Evolutionary conservation across 2,797 vertebrate species (phyloP).

Genomic region (Steatocranus sp.): DNA sequence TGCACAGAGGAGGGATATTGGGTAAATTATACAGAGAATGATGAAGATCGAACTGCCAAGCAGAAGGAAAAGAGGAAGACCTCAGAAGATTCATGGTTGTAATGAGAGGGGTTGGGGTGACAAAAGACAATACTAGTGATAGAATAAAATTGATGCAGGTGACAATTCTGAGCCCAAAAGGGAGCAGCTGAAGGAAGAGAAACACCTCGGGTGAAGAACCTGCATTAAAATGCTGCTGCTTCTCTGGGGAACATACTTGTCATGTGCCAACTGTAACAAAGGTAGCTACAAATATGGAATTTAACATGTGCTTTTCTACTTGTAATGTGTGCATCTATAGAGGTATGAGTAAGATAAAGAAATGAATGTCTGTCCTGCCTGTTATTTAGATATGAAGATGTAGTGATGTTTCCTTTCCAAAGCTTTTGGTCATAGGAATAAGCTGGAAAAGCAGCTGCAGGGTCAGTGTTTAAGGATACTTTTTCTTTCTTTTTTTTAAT

Average conservation of each 20-base stretch:
- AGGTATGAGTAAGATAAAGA: background rate
- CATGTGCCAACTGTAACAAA: background rate
- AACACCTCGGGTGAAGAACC: background rate
- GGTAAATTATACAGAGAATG: background rate
- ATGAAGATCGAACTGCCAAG: background rate
- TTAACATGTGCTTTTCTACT: background rate
- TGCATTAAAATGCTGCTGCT: background rate
- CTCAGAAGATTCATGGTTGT: background rate
- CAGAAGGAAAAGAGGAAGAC: background rate
- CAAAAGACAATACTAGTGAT: background rate
- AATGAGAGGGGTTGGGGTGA: background rate
- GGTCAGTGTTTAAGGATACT: background rate
- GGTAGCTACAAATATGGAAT: background rate
- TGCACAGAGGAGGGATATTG: background rate
- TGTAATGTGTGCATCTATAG: background rate
- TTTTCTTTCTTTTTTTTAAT: fast-evolving
- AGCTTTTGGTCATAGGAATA: background rate
- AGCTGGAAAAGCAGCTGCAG: background rate
- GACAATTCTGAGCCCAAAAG: background rate
- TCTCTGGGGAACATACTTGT: background rate
- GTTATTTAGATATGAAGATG: background rate
- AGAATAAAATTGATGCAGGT: background rate
- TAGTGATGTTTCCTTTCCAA: background rate
- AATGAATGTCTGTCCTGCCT: background rate
- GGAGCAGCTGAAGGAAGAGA: background rate